A percentile compares a stretch with the other conserved stretches of the same genome.
phyloP scores from a whole-genome alignment of 2,888 invertebrate genomes.

The Agrotis segetum region DNA sequence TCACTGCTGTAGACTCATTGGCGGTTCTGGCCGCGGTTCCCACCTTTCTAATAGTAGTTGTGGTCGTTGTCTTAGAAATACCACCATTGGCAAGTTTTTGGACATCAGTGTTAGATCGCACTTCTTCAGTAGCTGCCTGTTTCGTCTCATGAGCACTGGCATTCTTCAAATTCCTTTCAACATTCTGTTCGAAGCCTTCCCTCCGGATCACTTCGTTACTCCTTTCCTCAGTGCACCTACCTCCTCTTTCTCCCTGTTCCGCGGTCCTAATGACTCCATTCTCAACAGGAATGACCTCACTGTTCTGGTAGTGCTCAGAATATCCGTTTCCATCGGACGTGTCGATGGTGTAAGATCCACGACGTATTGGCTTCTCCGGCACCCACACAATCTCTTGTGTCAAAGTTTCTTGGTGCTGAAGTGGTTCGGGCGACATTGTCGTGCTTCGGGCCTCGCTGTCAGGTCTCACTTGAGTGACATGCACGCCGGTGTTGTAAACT shows the following conservation, averaged over 20 bases:
- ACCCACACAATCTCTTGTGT: conserved; percentile 87
- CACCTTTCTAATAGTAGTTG: conserved; percentile 83
- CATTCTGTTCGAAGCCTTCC: conserved; percentile 81
- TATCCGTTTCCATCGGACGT: conserved; percentile 78
- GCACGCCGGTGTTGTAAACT: conserved; percentile 69
- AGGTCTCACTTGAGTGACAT: conserved; percentile 82
- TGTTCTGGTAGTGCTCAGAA: conserved; percentile 80
- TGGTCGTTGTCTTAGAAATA: conserved; percentile 83
- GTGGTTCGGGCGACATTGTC: conserved; percentile 83
- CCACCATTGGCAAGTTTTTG: conserved; percentile 85
- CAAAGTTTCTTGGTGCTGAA: conserved; percentile 78
- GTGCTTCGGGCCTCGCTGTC: conserved; percentile 81
- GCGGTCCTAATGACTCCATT: conserved; percentile 80
- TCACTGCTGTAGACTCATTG: conserved; percentile 78
- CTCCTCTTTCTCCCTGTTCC: conserved; percentile 80
- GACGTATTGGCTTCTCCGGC: conserved; percentile 82
- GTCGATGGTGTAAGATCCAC: conserved; percentile 88
- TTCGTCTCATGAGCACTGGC: conserved; percentile 81
- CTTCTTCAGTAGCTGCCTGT: conserved; percentile 81
- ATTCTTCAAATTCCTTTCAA: conserved; percentile 79
- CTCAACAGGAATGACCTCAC: conserved; percentile 82
- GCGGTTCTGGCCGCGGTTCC: conserved; percentile 84
- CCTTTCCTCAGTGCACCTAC: conserved; percentile 74
- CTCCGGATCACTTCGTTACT: conserved; percentile 77
- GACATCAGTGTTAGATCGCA: conserved; percentile 82